Evolutionary conservation across 2,888 invertebrate genomes (phyloP).

Genomic region (Seira ritae): DNA sequence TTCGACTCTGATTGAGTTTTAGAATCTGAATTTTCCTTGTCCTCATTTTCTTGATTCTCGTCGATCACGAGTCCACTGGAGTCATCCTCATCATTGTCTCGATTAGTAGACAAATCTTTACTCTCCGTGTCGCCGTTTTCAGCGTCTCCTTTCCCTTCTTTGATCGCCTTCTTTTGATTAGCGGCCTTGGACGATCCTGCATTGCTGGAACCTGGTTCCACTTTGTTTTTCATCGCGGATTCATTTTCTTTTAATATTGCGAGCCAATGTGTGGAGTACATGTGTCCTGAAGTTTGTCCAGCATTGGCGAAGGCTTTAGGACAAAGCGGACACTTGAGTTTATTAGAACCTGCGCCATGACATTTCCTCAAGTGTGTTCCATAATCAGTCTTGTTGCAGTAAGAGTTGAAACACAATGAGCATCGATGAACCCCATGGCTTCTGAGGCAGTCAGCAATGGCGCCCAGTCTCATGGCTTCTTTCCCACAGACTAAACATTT

Average conservation of each 20-base stretch:
- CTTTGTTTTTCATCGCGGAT: slow-evolving; percentile 1
- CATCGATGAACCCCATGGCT: slow-evolving; percentile 70
- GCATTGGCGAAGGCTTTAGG: slow-evolving; percentile 64
- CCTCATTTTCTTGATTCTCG: slow-evolving; percentile 10
- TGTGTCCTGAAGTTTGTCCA: slow-evolving; percentile 70
- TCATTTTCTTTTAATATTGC: slow-evolving; percentile 48
- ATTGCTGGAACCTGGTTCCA: too few species aligned
- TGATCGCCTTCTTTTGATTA: not conserved
- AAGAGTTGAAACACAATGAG: slow-evolving; percentile 72
- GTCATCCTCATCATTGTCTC: not conserved
- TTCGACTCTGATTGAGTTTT: not conserved
- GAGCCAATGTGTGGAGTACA: slow-evolving; percentile 68
- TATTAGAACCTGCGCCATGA: slow-evolving; percentile 53
- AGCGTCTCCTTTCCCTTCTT: not conserved
- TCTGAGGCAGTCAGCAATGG: slow-evolving; percentile 65
- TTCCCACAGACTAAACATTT: slow-evolving; percentile 68
- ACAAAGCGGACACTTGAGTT: slow-evolving; percentile 68
- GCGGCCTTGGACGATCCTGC: too few species aligned
- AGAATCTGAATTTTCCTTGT: not conserved
- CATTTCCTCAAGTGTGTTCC: slow-evolving; percentile 65
- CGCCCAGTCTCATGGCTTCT: slow-evolving; percentile 58
- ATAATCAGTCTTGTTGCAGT: slow-evolving; percentile 60
- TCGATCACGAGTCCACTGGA: not conserved
- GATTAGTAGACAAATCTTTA: not conserved
- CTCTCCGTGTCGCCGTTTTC: not conserved